These are phyloP conservation scores for Oreortyx pictus DNA, from an alignment of 2,797 vertebrate genomes.

Conservation along the genomic window DNA sequence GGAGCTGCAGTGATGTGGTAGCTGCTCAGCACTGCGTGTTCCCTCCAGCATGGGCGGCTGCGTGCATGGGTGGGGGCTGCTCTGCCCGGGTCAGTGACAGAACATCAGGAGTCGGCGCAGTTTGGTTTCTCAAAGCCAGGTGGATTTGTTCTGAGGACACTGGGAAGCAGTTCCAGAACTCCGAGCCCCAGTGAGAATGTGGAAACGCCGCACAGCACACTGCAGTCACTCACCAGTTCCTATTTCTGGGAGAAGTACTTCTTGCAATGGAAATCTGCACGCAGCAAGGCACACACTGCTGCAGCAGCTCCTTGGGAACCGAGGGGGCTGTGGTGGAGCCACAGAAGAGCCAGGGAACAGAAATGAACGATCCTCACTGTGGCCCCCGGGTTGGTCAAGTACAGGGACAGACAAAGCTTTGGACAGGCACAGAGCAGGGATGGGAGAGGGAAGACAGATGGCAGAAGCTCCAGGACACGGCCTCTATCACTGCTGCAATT, in stretches of 20 bases:
- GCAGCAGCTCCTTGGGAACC: not conserved
- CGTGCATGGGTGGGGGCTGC: accelerated
- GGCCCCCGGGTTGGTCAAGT: not conserved
- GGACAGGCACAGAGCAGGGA: not conserved
- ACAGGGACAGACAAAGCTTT: accelerated
- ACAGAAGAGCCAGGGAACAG: not conserved
- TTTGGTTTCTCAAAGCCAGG: not conserved
- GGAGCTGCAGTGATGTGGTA: not conserved
- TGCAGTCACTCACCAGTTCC: not conserved
- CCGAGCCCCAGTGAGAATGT: not conserved
- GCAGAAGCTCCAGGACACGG: not conserved
- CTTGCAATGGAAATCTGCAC: not conserved
- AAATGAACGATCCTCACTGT: accelerated
- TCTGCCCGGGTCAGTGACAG: not conserved
- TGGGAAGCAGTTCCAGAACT: not conserved
- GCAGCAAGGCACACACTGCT: not conserved
- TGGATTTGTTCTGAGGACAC: not conserved
- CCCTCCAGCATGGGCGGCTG: accelerated
- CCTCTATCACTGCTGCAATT: not conserved
- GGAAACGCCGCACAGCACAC: not conserved
- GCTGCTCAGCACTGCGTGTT: not conserved
- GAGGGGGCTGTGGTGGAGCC: not conserved
- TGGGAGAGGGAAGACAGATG: not conserved
- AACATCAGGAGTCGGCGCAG: accelerated
- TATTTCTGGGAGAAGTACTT: not conserved